phyloP scores from a whole-genome alignment of 1,140 invertebrate genomes.

The Thaumatotibia leucotreta region DNA sequence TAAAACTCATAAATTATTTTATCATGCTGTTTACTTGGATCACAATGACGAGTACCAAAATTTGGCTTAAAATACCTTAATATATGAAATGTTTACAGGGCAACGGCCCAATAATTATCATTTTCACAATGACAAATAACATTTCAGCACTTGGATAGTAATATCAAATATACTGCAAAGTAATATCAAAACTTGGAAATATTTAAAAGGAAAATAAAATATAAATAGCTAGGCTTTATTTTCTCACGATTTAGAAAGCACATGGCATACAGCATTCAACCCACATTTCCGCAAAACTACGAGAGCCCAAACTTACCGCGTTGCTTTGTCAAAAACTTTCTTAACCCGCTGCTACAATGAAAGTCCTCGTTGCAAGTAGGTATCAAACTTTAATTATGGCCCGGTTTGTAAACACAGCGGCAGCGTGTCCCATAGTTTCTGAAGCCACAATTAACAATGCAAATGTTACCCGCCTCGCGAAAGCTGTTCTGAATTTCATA shows the following conservation, averaged over 20 bases:
- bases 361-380: neutral
- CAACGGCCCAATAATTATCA: no score
- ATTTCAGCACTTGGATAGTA: no score
- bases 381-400: slow-evolving; percentile 11
- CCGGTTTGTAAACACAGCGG: neutral
- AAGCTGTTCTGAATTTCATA: slow-evolving; percentile 63
- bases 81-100: no score
- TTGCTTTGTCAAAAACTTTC: slow-evolving; percentile 9
- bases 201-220: neutral
- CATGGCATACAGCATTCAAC: neutral
- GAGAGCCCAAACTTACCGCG: neutral
- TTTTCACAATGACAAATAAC: no score
- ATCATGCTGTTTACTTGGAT: no score
- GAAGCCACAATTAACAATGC: slow-evolving; percentile 64
- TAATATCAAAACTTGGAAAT: neutral
- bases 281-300: neutral
- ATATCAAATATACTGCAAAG: no score
- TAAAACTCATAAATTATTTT: no score
- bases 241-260: neutral
- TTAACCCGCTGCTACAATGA: slow-evolving; percentile 9
- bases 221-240: neutral
- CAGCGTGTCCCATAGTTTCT: slow-evolving; percentile 4
- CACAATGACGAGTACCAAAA: no score
- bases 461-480: slow-evolving; percentile 40
- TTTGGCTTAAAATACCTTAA: no score